These are phyloP conservation scores for Netelia melanura DNA, from an alignment of 2,888 invertebrate species.

Conservation along the genomic window DNA sequence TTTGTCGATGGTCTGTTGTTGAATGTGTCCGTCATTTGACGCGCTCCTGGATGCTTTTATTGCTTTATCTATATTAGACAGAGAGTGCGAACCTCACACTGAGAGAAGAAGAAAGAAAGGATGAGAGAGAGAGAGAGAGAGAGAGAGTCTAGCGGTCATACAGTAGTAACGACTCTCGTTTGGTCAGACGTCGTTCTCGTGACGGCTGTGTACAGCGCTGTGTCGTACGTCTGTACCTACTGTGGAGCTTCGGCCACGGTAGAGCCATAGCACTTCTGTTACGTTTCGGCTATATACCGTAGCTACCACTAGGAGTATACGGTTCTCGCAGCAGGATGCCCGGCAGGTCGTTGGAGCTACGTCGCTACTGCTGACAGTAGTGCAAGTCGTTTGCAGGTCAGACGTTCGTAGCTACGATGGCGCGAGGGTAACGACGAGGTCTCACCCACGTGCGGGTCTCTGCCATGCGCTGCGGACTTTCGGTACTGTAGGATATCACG, in stretches of 20 bases:
- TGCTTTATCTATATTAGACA: slow-evolving; percentile 27
- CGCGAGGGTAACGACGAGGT: slow-evolving; percentile 2
- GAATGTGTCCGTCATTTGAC: slow-evolving; percentile 51
- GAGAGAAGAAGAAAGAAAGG: too few relatives aligned
- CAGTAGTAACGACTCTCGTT: slow-evolving; percentile 63
- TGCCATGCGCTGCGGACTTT: slow-evolving; percentile 42
- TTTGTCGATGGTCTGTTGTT: slow-evolving; percentile 34
- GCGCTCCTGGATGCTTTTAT: slow-evolving; percentile 49
- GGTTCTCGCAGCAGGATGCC: slow-evolving; percentile 15
- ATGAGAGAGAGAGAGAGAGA: too few relatives aligned
- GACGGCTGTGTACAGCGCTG: not conserved
- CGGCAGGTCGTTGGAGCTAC: slow-evolving; percentile 36
- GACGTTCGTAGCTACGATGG: slow-evolving; percentile 18
- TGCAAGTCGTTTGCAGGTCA: slow-evolving; percentile 58
- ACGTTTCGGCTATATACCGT: not conserved
- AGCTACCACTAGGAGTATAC: slow-evolving; percentile 16
- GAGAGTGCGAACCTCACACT: not conserved
- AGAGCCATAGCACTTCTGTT: slow-evolving; percentile 4
- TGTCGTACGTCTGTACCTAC: slow-evolving; percentile 12
- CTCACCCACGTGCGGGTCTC: slow-evolving; percentile 15
- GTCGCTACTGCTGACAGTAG: slow-evolving; percentile 50
- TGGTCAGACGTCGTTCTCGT: slow-evolving; percentile 51
- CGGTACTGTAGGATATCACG: slow-evolving; percentile 33
- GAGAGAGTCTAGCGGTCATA: slow-evolving; percentile 32
- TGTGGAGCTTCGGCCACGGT: slow-evolving; percentile 12